Base-by-base conservation (phyloP, 1,140 invertebrate genomes). In the Palaemon carinicauda region DNA sequence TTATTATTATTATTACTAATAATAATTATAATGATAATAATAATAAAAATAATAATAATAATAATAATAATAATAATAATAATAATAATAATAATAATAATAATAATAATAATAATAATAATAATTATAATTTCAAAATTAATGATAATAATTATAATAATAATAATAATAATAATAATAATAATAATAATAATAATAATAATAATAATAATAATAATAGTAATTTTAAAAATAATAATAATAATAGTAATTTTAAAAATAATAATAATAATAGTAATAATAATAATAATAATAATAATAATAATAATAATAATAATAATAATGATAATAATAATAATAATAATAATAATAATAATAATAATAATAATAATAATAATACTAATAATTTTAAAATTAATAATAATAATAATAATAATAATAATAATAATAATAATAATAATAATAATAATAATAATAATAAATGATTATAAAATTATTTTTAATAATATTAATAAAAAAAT, bases 1-100 rank as follows among this genome's bases (percentile, higher is more conserved):
- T 19, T 71, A 71, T 19, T 71, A 71, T 19, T 71, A 71, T 19
- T 71, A 71, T 19, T 71, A 71, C 15, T 71, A 71, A 71, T 71
- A 71, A 71, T 71, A 71, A 71, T 71, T 19, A 71, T 71, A 71
- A 71, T 71, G 27, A 71, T 71, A 71, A 71, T 71, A 71, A 27
- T 71, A 71, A 71, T 71, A 71, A 71, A 19, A 27, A 71, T 71
- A 71, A 71, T 71, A 71, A 71, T 71, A 71, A 71, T 71, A 71
- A 71, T 71, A 71, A 71, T 71, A 71, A 71, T 71, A 71, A 71
- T 71, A 71, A 71, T 71, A 71, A 71, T 71, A 71, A 71, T 71
- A 71, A 71, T 71, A 71, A 71, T 71, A 71, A 71, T 71, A 71
- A 27, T 71, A 71, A 71, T 71, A 71, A 71, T 71, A 71, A 71